Conservation (phyloP, 2,888 invertebrate species). For the Eledone cirrhosa region DNA sequence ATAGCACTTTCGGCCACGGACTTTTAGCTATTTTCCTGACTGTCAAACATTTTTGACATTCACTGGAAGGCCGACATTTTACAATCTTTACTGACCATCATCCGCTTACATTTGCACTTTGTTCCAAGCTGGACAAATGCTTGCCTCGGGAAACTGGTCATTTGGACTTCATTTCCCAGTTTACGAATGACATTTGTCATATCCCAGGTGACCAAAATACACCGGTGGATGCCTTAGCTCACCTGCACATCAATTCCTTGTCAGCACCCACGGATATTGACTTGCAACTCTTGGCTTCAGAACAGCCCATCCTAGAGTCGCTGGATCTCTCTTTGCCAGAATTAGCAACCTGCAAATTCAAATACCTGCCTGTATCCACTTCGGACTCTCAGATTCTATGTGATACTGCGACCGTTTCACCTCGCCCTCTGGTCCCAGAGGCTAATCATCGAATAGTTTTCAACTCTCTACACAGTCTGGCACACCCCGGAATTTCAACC, state of each 20-base stretch:
- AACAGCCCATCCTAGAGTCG: background rate
- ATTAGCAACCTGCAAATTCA: background rate
- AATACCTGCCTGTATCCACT: too few relatives aligned
- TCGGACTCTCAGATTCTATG: too few relatives aligned
- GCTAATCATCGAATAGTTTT: too few relatives aligned
- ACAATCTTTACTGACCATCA: background rate
- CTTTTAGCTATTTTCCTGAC: background rate
- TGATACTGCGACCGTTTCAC: too few relatives aligned
- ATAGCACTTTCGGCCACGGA: background rate
- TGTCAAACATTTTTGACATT: background rate
- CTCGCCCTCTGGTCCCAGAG: too few relatives aligned
- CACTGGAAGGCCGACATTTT: background rate
- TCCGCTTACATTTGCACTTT: background rate
- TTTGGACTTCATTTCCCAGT: background rate
- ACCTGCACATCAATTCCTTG: too few relatives aligned
- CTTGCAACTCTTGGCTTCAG: too few relatives aligned
- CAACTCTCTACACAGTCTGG: too few relatives aligned
- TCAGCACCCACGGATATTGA: too few relatives aligned
- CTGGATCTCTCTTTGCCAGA: background rate
- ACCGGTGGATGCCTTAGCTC: too few relatives aligned
- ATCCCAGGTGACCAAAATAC: too few relatives aligned
- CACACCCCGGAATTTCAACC: too few relatives aligned
- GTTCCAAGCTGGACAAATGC: background rate
- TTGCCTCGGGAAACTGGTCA: background rate
- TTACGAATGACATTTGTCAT: background rate